phyloP scores from a whole-genome alignment of 1,140 invertebrate genomes.

The Drosophila carrolli region DNA sequence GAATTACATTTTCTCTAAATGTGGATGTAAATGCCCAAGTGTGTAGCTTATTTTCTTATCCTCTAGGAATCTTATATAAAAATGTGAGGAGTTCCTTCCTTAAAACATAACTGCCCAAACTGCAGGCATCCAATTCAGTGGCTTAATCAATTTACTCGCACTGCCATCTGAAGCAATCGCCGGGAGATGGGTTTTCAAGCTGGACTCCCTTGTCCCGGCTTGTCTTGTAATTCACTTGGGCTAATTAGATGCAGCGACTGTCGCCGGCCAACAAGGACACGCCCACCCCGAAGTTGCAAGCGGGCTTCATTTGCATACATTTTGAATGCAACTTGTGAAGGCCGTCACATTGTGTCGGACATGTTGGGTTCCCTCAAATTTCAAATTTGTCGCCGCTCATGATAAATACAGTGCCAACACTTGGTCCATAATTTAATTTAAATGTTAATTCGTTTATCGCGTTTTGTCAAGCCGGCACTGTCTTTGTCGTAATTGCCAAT shows the following conservation, averaged over 20 bases:
- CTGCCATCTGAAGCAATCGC: conserved; percentile 20
- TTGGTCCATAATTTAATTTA: conserved; percentile 75
- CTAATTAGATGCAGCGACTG: conserved; percentile 68
- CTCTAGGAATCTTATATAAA: too few species aligned
- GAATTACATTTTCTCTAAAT: too few species aligned
- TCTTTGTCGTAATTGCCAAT: conserved; percentile 72
- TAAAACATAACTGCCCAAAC: not conserved
- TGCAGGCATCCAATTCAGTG: conserved; percentile 4
- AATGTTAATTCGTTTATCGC: conserved; percentile 81
- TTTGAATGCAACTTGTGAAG: conserved; percentile 49
- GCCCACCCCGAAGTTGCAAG: conserved; percentile 30
- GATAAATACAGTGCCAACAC: conserved; percentile 56
- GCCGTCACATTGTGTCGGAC: conserved; percentile 31
- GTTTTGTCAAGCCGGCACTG: conserved; percentile 50
- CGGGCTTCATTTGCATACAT: conserved; percentile 68
- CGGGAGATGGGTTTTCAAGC: conserved; percentile 6
- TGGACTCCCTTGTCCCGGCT: conserved; percentile 16
- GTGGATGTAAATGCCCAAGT: too few species aligned
- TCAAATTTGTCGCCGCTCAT: conserved; percentile 25
- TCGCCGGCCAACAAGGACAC: conserved; percentile 43
- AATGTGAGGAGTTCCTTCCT: too few species aligned
- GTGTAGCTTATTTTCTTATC: too few species aligned
- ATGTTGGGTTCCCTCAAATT: conserved; percentile 22
- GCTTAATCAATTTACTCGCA: conserved; percentile 38
- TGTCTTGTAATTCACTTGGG: conserved; percentile 40